A percentile compares a stretch with the other conserved stretches of the same genome.
Evolutionary conservation across 2,888 invertebrate species (phyloP).

Genomic region (Tetanocera ferruginea): DNA sequence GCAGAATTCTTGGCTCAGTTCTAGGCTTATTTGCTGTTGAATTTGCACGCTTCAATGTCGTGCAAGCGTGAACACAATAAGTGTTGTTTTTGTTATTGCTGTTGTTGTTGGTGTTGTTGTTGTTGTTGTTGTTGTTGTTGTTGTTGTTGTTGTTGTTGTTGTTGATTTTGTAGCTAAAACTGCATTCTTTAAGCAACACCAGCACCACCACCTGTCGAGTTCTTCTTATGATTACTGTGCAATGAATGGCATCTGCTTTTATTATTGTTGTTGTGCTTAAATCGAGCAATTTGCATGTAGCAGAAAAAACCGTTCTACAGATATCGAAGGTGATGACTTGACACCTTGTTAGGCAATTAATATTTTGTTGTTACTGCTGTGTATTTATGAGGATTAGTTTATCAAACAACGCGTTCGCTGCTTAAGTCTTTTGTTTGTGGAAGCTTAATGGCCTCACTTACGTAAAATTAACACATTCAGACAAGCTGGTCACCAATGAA

Average conservation of each 20-base stretch:
- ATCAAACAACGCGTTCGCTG: not conserved
- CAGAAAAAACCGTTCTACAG: not conserved
- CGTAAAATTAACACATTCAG: too few relatives aligned
- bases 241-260: not conserved
- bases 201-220: conserved; percentile 52
- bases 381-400: not conserved
- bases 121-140: conserved; percentile 49
- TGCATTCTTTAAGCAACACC: conserved; percentile 3
- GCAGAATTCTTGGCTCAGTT: not conserved
- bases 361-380: conserved; percentile 13
- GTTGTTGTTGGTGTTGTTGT: conserved; percentile 42
- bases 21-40: conserved; percentile 11
- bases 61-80: conserved; percentile 45
- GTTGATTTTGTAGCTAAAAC: not conserved
- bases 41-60: conserved; percentile 47
- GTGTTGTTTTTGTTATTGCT: not conserved
- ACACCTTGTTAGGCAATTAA: conserved; percentile 58
- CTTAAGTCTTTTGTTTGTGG: conserved; percentile 15
- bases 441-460: too few relatives aligned
- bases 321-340: conserved; percentile 57
- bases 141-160: too few relatives aligned
- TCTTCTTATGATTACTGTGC: conserved; percentile 10
- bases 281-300: conserved; percentile 61
- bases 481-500: too few relatives aligned
- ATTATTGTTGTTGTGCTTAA: conserved; percentile 25